phyloP scores from a whole-genome alignment of 2,797 vertebrate genomes.

The Neomorphus geoffroyi region DNA sequence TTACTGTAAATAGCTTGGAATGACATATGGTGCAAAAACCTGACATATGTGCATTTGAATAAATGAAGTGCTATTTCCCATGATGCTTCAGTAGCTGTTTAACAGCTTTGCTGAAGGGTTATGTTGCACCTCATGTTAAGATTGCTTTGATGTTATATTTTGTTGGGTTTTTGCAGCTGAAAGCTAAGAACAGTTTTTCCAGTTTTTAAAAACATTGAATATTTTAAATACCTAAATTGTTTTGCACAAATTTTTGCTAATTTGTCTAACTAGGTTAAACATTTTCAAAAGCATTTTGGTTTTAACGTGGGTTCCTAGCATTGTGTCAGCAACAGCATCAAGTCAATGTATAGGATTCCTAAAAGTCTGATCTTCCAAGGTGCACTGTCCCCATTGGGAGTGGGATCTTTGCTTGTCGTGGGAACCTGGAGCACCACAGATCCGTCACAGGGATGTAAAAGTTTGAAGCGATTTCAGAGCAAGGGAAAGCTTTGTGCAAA shows the following conservation, averaged over 20 bases:
- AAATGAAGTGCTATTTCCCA: slow-evolving; percentile 92
- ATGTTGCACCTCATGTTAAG: slow-evolving; percentile 86
- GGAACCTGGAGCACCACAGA: fast-evolving
- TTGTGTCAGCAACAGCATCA: slow-evolving; percentile 74
- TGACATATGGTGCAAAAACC: slow-evolving; percentile 94
- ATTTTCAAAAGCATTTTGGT: slow-evolving; percentile 81
- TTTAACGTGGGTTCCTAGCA: slow-evolving; percentile 80
- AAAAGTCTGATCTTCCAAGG: neutral
- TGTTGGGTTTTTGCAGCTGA: slow-evolving; percentile 87
- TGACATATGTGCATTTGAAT: slow-evolving; percentile 95
- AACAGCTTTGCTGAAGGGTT: slow-evolving; percentile 88
- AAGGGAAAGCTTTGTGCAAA: neutral
- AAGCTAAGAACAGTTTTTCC: slow-evolving; percentile 85
- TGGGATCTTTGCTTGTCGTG: neutral
- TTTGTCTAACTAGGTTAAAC: slow-evolving; percentile 87
- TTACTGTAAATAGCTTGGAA: slow-evolving; percentile 93
- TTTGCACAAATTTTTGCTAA: slow-evolving; percentile 86
- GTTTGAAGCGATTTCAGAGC: neutral
- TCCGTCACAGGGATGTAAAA: neutral
- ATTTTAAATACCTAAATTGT: slow-evolving; percentile 88
- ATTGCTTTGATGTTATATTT: slow-evolving; percentile 87
- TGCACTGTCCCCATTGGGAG: neutral
- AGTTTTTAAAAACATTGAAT: slow-evolving; percentile 87
- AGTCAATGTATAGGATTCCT: neutral
- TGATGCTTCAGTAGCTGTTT: slow-evolving; percentile 86